Evolutionary conservation across 2,888 invertebrate species (phyloP).

Genomic region (Keiferia lycopersicella): DNA sequence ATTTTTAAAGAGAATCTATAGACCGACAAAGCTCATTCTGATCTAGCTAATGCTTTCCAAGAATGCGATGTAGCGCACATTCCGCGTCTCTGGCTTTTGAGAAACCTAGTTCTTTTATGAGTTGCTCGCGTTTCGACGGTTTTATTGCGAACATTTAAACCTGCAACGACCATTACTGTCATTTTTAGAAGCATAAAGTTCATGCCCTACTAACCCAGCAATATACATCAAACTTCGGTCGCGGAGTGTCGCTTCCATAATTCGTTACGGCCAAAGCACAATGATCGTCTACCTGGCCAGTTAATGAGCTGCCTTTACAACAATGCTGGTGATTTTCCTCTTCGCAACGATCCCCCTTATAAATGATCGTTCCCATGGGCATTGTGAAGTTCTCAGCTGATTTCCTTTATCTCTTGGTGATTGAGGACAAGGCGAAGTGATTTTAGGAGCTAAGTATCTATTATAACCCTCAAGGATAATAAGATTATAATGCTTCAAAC

Average conservation of each 20-base stretch:
- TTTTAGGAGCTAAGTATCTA: constrained; percentile 31
- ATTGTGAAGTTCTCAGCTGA: constrained; percentile 36
- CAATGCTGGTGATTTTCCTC: constrained; percentile 46
- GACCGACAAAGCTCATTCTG: neutral
- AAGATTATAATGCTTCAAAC: constrained; percentile 15
- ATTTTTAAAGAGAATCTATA: neutral
- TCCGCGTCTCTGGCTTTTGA: neutral
- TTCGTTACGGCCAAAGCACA: constrained; percentile 38
- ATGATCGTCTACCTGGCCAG: constrained; percentile 60
- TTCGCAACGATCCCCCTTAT: constrained; percentile 39
- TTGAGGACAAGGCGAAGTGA: constrained; percentile 35
- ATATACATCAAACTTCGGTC: constrained; percentile 4
- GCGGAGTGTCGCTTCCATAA: neutral
- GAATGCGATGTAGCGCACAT: neutral
- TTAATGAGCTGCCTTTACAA: constrained; percentile 42
- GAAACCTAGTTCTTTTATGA: constrained; percentile 22
- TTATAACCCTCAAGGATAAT: constrained; percentile 27
- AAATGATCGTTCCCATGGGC: constrained; percentile 33
- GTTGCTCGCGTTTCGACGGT: constrained; percentile 6
- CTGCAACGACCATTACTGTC: neutral
- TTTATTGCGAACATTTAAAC: constrained; percentile 1
- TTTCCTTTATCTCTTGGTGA: constrained; percentile 35
- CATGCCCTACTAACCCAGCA: constrained; percentile 11
- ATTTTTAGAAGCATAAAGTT: neutral
- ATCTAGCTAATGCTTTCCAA: neutral